Evolutionary conservation across 2,113 vertebrate species (phyloP), one percentile per base, ranked within the genome.

Genomic region (Halichoeres trimaculatus): DNA sequence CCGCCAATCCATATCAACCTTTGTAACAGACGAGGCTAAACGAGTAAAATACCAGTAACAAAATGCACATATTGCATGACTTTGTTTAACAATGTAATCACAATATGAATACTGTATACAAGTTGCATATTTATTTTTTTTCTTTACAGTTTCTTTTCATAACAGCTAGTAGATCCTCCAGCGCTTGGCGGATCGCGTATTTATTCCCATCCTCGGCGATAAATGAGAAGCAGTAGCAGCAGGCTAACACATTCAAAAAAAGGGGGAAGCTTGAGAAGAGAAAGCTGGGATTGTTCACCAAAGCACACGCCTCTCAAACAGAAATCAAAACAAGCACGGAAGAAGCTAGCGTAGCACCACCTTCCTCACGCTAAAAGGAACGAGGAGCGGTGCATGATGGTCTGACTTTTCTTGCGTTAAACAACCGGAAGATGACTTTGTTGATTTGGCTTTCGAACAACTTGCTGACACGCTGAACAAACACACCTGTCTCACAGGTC

Each of bases 401-500:
- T 26, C 61, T 14, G 68, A 53, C 24, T 47, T 55, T 52, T 57
- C 24, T 74, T 66, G n/a, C n/a, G n/a, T 41, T 36, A 26, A n/a
- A 35, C 63, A 20, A 50, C 61, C 41, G 51, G 43, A 40, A 38
- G 70, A 68, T 14, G 13, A 35, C 53, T 54, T 55, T 58, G n/a
- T 41, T 26, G 50, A 72, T 45, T 12, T 59, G 66, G 43, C 36
- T 8, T 1, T 53, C 65, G 65, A 70, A 51, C 66, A 19, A 71
- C 62, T 50, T 36, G 51, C 22, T 22, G 48, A 61, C 56, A 40
- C 16, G 35, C 67, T 47, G 67, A 70, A 76, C 68, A 58, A 22
- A 69, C 58, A 9, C 73, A 72, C 84, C 85, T 85, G 88, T 89
- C 52, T 79, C 2, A 88, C 90, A 91, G 88, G 87, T 73, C 51